Base-by-base conservation (phyloP, 2,113 vertebrate genomes). In the Microcebus ravelobensis region DNA sequence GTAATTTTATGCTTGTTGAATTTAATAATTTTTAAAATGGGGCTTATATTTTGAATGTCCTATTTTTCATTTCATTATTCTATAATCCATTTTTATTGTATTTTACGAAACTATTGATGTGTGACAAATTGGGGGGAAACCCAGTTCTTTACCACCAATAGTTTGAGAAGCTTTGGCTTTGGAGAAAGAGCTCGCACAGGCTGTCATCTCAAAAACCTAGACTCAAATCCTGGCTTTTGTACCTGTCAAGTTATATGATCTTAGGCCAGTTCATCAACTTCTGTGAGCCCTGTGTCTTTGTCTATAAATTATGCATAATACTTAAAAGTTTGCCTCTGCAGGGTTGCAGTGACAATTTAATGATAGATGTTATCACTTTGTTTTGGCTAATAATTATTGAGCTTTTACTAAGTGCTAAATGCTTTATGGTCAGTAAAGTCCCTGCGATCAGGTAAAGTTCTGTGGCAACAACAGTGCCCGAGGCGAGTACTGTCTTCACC, bases 141-240 rank as follows among this genome's bases (percentile, higher is more conserved):
- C 8, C 7, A n/a, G 27, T 73, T 81, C 45, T 82, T 87, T 5
- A 20, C 13, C 29, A 68, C 17, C 14, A n/a, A 48, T n/a, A 50
- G 29, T n/a, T 25, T 39, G 29, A 82, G 29, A 82, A 67, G 27
- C 42, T 6, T 39, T 68, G 8, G n/a, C 34, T 90, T 84, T 76
- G 36, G 76, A 94, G 36, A 91, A 92, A 57, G 21, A 42, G 63
- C 9, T 39, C 61, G n/a, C 9, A 81, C 14, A 9, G 15, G 10
- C 27, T 81, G 27, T 31, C 6, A n/a, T 50, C 79, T 94, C 90
- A 81, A 89, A 91, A 73, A n/a, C 23, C 45, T 39, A 87, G 39
- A 59, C 42, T 88, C 45, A 82, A 91, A 91, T 67, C n/a, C 79
- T 73, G 52, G 8, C 45, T 84, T 94, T 87, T 76, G 70, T 87